Conservation (phyloP, 2,888 invertebrate genomes). For the Rhogogaster chlorosoma region DNA sequence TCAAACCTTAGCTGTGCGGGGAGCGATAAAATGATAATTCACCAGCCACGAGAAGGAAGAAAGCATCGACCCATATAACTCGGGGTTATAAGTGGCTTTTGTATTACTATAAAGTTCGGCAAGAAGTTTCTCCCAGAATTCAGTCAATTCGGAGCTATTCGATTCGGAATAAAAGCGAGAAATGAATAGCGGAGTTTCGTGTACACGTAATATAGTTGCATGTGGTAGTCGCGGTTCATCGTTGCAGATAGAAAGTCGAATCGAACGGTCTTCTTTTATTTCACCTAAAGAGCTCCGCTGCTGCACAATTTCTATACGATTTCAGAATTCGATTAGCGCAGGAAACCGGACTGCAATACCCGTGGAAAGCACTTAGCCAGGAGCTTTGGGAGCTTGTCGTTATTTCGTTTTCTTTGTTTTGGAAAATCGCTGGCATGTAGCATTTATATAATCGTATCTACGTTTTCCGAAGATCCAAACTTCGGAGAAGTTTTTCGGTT, state of each 20-base stretch:
- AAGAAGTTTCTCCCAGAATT: not conserved
- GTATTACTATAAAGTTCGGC: not conserved
- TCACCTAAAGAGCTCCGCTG: not conserved
- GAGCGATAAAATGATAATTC: conserved; percentile 28
- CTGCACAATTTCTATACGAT: not conserved
- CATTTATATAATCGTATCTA: too few relatives aligned
- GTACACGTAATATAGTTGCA: not conserved
- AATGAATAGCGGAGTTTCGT: not conserved
- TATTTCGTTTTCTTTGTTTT: conserved; percentile 22
- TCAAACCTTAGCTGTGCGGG: conserved; percentile 14
- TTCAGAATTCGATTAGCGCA: conserved; percentile 23
- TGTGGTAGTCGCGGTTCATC: too few relatives aligned
- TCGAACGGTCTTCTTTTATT: not conserved
- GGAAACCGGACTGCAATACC: not conserved
- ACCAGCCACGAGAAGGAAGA: not conserved
- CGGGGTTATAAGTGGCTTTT: not conserved
- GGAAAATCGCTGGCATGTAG: not conserved
- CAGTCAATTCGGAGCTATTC: not conserved
- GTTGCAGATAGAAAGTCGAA: not conserved
- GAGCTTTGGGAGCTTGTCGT: not conserved
- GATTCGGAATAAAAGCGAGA: not conserved
- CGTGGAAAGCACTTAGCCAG: conserved; percentile 31
- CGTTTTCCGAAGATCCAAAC: not conserved
- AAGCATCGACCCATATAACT: conserved; percentile 22
- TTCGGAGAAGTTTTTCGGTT: not conserved